A percentile compares a stretch with the other conserved stretches of the same genome.
phyloP scores from a whole-genome alignment of 2,113 vertebrate genomes.

The Sinosuthora webbiana region DNA sequence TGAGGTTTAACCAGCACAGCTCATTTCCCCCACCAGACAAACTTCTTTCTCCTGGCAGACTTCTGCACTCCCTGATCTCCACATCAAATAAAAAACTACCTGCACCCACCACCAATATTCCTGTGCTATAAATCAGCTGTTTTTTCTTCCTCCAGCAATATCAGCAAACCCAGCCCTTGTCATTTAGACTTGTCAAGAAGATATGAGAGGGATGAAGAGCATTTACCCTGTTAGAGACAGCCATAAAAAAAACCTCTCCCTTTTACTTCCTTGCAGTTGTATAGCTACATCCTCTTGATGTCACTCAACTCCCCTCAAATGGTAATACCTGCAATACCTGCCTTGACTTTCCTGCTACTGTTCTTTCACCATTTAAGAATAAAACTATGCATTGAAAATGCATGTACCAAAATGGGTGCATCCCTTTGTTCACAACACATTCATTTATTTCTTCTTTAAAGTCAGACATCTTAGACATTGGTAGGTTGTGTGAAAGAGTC shows the following conservation, averaged over 20 bases:
- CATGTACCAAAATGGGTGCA: neutral
- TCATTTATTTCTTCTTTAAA: neutral
- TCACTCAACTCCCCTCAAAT: neutral
- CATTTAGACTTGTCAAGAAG: neutral
- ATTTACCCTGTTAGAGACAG: neutral
- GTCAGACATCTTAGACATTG: conserved; percentile 73
- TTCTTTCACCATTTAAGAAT: neutral
- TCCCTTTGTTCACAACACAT: neutral
- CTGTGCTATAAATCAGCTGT: neutral
- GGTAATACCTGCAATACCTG: neutral
- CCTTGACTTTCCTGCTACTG: neutral
- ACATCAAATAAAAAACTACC: neutral
- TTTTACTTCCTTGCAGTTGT: neutral
- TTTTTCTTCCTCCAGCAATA: neutral
- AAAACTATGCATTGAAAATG: neutral
- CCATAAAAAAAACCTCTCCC: neutral
- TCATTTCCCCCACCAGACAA: neutral
- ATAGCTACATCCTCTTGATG: neutral
- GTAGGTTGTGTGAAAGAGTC: conserved; percentile 80
- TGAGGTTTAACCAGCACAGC: neutral
- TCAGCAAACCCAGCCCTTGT: neutral
- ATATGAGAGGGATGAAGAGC: neutral
- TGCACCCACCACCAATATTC: neutral
- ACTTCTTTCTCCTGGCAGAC: neutral
- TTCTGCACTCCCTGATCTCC: neutral